Percentiles rank a stretch among this genome's conserved stretches.
These are phyloP conservation scores for Eristalis intricaria DNA, from an alignment of 2,888 invertebrate species.

Conservation along the genomic window DNA sequence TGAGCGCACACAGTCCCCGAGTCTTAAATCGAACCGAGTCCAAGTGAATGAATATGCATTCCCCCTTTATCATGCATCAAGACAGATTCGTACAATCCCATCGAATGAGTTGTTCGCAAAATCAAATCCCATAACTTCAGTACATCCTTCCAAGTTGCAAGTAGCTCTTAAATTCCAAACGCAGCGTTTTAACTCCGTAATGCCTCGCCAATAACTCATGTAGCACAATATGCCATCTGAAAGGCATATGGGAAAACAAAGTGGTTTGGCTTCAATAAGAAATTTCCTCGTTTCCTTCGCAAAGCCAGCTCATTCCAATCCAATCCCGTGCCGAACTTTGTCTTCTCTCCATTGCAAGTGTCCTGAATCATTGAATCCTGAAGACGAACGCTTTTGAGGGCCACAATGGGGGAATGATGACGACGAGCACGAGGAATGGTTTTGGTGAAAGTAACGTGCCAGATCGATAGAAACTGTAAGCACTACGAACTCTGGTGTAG, in stretches of 20 bases:
- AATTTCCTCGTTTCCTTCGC: slow-evolving; percentile 48
- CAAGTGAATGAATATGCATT: neutral
- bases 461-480: slow-evolving; percentile 70
- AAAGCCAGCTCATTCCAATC: slow-evolving; percentile 46
- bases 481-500: slow-evolving; percentile 42
- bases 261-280: slow-evolving; percentile 68
- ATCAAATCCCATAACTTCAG: slow-evolving; percentile 5
- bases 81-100: neutral
- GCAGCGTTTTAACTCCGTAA: slow-evolving; percentile 54
- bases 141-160: slow-evolving; percentile 1
- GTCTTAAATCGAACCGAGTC: neutral
- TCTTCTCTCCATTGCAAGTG: slow-evolving; percentile 49
- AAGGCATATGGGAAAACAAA: slow-evolving; percentile 65
- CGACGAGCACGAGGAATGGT: slow-evolving; percentile 4
- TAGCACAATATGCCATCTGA: slow-evolving; percentile 66
- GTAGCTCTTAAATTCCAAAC: slow-evolving; percentile 46
- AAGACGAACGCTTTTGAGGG: neutral
- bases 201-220: slow-evolving; percentile 66
- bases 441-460: slow-evolving; percentile 63
- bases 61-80: neutral
- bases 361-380: slow-evolving; percentile 40
- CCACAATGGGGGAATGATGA: neutral
- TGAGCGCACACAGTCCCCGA: neutral
- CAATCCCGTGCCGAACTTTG: slow-evolving; percentile 45
- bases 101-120: neutral